Evolutionary conservation across 2,113 vertebrate genomes (phyloP).

Genomic region (Nannospalax galili): DNA sequence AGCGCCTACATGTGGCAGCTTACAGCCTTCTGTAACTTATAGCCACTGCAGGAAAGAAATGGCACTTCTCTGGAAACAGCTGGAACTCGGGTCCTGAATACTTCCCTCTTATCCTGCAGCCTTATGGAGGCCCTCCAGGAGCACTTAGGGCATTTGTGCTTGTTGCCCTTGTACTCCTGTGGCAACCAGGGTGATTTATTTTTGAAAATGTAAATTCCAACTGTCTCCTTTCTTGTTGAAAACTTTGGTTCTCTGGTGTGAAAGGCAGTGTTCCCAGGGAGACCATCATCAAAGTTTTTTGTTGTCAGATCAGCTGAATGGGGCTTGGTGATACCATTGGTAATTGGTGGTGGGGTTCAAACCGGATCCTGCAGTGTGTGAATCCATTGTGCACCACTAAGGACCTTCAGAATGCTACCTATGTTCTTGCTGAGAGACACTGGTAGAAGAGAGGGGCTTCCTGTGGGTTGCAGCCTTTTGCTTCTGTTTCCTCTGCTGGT

Average conservation of each 20-base stretch:
- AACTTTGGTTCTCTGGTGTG: background rate
- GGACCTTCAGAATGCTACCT: too few relatives aligned
- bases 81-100: too few relatives aligned
- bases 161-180: background rate
- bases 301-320: background rate
- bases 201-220: background rate
- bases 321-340: background rate
- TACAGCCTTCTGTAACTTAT: too few relatives aligned
- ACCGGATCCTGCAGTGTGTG: too few relatives aligned
- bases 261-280: background rate
- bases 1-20: background rate
- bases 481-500: too few relatives aligned
- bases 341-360: background rate
- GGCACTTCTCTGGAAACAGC: too few relatives aligned
- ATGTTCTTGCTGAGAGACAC: background rate
- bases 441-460: background rate
- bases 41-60: too few relatives aligned
- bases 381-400: too few relatives aligned
- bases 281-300: background rate
- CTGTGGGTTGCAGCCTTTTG: background rate
- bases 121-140: background rate
- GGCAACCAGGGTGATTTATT: background rate
- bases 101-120: background rate
- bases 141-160: background rate
- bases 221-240: background rate